Percentiles rank a stretch among this genome's conserved stretches.
Conservation (phyloP, 2,888 invertebrate species). For the Drosophila pseudotakahashii region DNA sequence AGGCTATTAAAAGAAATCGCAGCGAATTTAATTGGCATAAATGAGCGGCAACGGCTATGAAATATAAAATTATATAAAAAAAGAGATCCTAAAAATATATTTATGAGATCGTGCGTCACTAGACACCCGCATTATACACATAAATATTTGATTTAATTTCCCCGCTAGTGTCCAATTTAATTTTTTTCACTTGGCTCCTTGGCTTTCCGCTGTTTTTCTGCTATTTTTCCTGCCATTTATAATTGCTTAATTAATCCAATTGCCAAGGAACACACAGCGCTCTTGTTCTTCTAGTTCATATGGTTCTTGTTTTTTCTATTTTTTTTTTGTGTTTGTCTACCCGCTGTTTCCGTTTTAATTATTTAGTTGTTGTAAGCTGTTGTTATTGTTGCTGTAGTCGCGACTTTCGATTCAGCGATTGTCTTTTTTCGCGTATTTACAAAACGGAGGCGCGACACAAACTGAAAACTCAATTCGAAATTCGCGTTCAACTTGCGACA, state of each 20-base stretch:
- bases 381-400: conserved; percentile 27
- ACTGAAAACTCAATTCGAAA: conserved; percentile 78
- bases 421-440: conserved; percentile 74
- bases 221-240: conserved; percentile 51
- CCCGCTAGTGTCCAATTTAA: conserved; percentile 45
- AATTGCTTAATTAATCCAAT: conserved; percentile 76
- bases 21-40: conserved; percentile 47
- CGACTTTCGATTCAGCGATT: conserved; percentile 37
- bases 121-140: conserved; percentile 38
- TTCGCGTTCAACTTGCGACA: conserved; percentile 67
- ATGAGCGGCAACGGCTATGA: conserved; percentile 37
- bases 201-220: conserved; percentile 15
- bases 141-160: conserved; percentile 44
- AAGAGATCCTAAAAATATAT: conserved; percentile 41
- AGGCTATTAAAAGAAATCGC: conserved; percentile 50
- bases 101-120: conserved; percentile 45
- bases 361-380: conserved; percentile 24
- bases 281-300: conserved; percentile 20
- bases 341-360: conserved; percentile 51
- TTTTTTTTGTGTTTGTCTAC: conserved; percentile 32
- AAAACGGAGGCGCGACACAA: conserved; percentile 82
- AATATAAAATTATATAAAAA: conserved; percentile 48
- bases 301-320: conserved; percentile 13
- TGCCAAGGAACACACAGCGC: conserved; percentile 54
- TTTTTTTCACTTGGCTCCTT: conserved; percentile 19